phyloP scores from a whole-genome alignment of 2,113 vertebrate species.

The Cairina moschata region DNA sequence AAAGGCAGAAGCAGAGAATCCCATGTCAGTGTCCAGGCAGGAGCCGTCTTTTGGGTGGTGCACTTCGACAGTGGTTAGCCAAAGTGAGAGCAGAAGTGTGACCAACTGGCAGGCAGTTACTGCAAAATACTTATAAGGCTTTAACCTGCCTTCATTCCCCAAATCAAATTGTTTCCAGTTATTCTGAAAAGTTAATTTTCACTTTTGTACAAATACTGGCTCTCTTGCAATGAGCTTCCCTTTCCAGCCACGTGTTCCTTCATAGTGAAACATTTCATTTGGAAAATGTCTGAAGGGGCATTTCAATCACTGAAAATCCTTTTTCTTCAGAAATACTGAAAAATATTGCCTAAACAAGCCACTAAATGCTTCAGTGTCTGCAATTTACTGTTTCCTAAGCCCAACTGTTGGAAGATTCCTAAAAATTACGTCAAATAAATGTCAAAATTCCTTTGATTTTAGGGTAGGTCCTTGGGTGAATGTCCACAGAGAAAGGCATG shows the following conservation, averaged over 20 bases:
- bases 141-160: background rate
- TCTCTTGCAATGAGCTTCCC: background rate
- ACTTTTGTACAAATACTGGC: background rate
- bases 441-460: background rate
- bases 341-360: background rate
- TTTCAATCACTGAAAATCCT: background rate
- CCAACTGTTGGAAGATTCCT: background rate
- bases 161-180: background rate
- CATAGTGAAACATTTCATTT: constrained; percentile 18
- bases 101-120: background rate
- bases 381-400: background rate
- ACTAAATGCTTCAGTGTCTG: background rate
- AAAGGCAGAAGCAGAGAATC: background rate
- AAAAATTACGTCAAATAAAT: background rate
- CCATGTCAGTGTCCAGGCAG: background rate
- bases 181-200: constrained; percentile 26
- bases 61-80: background rate
- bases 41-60: too few relatives aligned
- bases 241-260: background rate
- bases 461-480: background rate
- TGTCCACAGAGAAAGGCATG: background rate
- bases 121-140: background rate
- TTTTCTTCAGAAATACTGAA: background rate
- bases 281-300: background rate
- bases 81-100: background rate